Evolutionary conservation across 1,140 invertebrate species (phyloP).

Genomic region (Achroia grisella): DNA sequence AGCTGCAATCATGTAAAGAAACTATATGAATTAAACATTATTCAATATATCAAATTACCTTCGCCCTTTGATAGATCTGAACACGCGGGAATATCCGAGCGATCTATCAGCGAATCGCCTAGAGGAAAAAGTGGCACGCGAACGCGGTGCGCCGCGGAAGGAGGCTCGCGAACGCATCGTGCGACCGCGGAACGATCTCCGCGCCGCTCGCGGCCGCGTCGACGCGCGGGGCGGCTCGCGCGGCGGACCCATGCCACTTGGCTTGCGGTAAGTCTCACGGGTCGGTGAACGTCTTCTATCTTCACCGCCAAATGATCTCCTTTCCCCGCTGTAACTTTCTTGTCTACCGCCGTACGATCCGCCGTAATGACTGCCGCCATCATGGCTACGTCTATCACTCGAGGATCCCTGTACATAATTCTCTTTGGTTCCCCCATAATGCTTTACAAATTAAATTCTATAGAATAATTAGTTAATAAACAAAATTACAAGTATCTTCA

Average conservation of each 20-base stretch:
- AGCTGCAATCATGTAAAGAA: constrained; percentile 13
- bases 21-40: constrained; percentile 28
- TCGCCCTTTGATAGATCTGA: constrained; percentile 57
- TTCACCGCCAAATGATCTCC: constrained; percentile 59
- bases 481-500: neutral
- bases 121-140: constrained; percentile 47
- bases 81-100: constrained; percentile 53
- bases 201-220: constrained; percentile 45
- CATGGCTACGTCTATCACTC: constrained; percentile 71
- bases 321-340: constrained; percentile 63
- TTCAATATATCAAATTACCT: constrained; percentile 55
- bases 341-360: constrained; percentile 63
- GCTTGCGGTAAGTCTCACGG: constrained; percentile 66
- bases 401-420: constrained; percentile 72
- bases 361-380: constrained; percentile 66
- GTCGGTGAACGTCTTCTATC: constrained; percentile 60
- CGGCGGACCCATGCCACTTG: constrained; percentile 62
- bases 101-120: constrained; percentile 54
- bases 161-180: constrained; percentile 55
- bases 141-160: constrained; percentile 58
- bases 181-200: constrained; percentile 66
- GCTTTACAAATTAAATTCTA: constrained; percentile 26
- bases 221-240: constrained; percentile 45
- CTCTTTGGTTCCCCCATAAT: constrained; percentile 49
- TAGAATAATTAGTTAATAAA: constrained; percentile 1